A percentile compares a stretch with the other conserved stretches of the same genome.
phyloP scores from a whole-genome alignment of 1,140 invertebrate species.

The Chionoecetes opilio region DNA sequence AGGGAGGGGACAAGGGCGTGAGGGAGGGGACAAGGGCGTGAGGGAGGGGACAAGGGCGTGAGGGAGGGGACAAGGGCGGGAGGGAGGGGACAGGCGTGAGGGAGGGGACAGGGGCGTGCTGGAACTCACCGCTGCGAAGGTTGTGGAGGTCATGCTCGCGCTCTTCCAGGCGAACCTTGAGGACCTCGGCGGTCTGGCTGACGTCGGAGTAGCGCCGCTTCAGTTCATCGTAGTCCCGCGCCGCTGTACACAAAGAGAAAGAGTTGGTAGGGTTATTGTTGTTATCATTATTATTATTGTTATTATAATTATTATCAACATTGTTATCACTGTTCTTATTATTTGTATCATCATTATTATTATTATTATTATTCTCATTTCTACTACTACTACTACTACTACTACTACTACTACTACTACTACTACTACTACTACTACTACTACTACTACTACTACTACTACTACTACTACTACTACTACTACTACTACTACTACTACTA shows the following conservation, averaged over 20 bases:
- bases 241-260: conserved; percentile 8
- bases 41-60: background rate
- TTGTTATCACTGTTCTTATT: too few relatives aligned
- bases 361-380: too few relatives aligned
- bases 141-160: conserved; percentile 64
- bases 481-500: too few relatives aligned
- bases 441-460: too few relatives aligned
- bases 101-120: background rate
- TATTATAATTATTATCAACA: too few relatives aligned
- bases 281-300: too few relatives aligned
- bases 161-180: conserved; percentile 64
- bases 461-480: too few relatives aligned
- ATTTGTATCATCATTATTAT: too few relatives aligned
- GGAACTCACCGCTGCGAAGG: conserved; percentile 63
- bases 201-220: conserved; percentile 57
- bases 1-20: background rate
- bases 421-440: too few relatives aligned
- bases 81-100: background rate
- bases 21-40: background rate
- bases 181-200: conserved; percentile 43
- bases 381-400: too few relatives aligned
- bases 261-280: background rate
- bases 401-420: too few relatives aligned
- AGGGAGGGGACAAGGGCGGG: background rate
- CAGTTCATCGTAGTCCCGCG: conserved; percentile 68